Percentiles rank a stretch among this genome's conserved stretches.
Evolutionary conservation across 2,888 invertebrate species (phyloP).

Genomic region (Leptinotarsa tumamoca): DNA sequence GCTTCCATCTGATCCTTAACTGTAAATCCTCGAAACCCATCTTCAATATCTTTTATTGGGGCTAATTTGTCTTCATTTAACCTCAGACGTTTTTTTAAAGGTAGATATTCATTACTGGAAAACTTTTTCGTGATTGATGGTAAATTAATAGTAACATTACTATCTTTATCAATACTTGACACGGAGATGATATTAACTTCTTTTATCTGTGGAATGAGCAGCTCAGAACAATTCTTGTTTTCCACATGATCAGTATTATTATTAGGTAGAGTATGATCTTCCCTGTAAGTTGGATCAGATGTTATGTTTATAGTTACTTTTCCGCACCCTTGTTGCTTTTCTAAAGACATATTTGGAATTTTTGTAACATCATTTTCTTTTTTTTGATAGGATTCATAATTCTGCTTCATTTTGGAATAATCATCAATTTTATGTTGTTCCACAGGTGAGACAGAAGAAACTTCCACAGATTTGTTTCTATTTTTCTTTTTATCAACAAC

Average conservation of each 20-base stretch:
- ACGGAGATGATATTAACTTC: slow-evolving; percentile 22
- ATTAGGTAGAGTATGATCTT: neutral
- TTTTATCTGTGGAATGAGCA: slow-evolving; percentile 11
- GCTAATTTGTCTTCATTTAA: slow-evolving; percentile 11
- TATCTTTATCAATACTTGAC: slow-evolving; percentile 26
- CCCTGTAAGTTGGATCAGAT: neutral
- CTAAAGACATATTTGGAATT: neutral
- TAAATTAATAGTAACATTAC: slow-evolving; percentile 28
- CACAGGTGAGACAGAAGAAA: neutral
- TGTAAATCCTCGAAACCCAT: slow-evolving; percentile 29
- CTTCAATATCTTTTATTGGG: slow-evolving; percentile 18
- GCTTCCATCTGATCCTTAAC: neutral
- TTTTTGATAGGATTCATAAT: neutral
- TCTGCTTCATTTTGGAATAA: neutral
- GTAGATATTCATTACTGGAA: slow-evolving; percentile 32
- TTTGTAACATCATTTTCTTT: neutral
- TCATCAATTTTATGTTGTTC: neutral
- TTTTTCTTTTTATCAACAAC: neutral
- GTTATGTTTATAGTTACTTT: too few relatives aligned
- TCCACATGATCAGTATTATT: neutral
- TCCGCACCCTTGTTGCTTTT: neutral
- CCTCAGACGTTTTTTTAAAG: slow-evolving; percentile 31
- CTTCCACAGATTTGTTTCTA: neutral
- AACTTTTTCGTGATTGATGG: slow-evolving; percentile 34
- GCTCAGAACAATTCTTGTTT: slow-evolving; percentile 3